Conservation (phyloP, 2,113 vertebrate genomes). For the Chrysochloris asiatica region DNA sequence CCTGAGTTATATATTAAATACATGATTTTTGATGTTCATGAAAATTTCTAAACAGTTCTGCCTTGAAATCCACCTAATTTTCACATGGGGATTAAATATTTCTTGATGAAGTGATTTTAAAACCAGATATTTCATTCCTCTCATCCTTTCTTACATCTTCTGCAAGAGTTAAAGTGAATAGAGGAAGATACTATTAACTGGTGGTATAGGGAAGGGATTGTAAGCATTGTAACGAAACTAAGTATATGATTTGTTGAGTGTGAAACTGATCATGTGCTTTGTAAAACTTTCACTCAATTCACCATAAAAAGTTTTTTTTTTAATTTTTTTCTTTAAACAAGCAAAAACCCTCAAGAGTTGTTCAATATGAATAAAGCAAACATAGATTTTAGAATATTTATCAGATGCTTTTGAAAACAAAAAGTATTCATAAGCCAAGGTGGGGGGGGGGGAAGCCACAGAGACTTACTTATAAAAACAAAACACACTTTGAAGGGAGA, state of each 20-base stretch:
- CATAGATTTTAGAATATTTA: constrained; percentile 3
- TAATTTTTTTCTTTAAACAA: background rate
- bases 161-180: too few relatives aligned
- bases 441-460: too few relatives aligned
- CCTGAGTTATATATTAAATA: background rate
- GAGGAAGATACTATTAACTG: too few relatives aligned
- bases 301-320: too few relatives aligned
- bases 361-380: background rate
- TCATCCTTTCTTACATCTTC: too few relatives aligned
- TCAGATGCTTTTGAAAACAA: background rate
- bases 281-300: too few relatives aligned
- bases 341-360: background rate
- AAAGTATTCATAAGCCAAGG: constrained; percentile 6
- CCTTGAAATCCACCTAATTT: constrained; percentile 31
- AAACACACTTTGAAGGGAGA: background rate
- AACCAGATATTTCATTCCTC: too few relatives aligned
- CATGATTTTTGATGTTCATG: background rate
- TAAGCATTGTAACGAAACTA: too few relatives aligned
- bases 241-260: too few relatives aligned
- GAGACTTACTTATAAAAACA: constrained; percentile 30
- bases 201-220: too few relatives aligned
- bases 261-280: too few relatives aligned
- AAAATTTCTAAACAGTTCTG: background rate
- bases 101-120: too few relatives aligned
- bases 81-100: background rate